Conservation (phyloP, 2,113 vertebrate species). For the Bos javanicus region DNA sequence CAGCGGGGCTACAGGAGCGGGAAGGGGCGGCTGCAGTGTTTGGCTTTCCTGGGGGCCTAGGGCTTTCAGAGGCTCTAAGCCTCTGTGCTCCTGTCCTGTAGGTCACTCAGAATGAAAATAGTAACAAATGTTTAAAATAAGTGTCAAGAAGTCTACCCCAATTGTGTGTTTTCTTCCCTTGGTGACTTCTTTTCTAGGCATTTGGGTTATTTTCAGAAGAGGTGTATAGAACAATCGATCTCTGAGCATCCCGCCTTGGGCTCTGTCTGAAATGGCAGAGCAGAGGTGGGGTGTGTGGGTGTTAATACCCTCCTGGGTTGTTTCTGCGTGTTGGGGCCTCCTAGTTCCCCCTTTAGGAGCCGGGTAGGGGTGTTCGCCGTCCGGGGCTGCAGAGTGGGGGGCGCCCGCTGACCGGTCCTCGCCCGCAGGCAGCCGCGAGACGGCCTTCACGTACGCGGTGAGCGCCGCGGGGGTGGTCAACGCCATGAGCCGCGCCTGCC, state of each 20-base stretch:
- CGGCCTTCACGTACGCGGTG: slow-evolving; percentile 96
- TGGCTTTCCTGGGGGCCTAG: not conserved
- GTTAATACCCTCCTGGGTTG: not conserved
- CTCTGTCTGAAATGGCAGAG: not conserved
- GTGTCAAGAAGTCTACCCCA: not conserved
- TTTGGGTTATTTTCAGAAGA: not conserved
- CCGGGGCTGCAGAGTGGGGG: not conserved
- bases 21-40: not conserved
- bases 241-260: not conserved
- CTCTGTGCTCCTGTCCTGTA: not conserved
- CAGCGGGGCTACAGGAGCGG: not conserved
- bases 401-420: slow-evolving; percentile 31
- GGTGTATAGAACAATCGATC: not conserved
- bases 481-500: slow-evolving; percentile 95
- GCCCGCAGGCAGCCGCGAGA: slow-evolving; percentile 93
- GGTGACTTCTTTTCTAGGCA: slow-evolving; percentile 2
- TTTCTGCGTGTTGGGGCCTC: not conserved
- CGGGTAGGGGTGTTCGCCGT: not conserved
- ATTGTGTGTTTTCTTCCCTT: not conserved
- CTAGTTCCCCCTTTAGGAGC: not conserved
- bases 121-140: not conserved
- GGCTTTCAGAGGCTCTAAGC: not conserved
- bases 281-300: not conserved
- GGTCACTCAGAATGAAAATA: slow-evolving; percentile 9
- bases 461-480: slow-evolving; percentile 97